phyloP scores from a whole-genome alignment of 1,140 invertebrate genomes.

The Eulimnadia texana region DNA sequence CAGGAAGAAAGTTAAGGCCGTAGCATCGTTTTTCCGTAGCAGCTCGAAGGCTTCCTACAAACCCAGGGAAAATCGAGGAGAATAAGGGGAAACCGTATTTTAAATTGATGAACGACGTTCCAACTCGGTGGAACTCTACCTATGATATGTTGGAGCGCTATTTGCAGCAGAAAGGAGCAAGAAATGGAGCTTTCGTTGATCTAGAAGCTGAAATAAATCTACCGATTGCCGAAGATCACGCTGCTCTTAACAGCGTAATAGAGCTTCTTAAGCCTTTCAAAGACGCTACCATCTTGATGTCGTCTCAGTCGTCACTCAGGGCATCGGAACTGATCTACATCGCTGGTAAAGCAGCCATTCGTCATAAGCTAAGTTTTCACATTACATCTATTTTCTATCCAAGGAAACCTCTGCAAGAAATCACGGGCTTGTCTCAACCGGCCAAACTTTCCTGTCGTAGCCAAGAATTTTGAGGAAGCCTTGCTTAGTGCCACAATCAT shows the following conservation, averaged over 20 bases:
- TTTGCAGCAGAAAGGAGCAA: background rate
- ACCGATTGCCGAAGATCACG: background rate
- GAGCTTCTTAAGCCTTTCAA: background rate
- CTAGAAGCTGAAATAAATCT: background rate
- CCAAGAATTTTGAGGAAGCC: no score
- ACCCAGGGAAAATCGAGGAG: background rate
- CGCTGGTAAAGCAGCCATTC: background rate
- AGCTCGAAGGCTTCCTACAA: background rate
- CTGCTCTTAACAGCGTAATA: background rate
- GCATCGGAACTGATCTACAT: background rate
- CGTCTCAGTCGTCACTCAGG: background rate
- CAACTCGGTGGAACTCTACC: background rate
- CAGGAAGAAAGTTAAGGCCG: background rate
- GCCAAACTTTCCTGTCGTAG: no score
- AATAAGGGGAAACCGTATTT: background rate
- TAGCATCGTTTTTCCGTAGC: background rate
- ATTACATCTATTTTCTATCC: no score
- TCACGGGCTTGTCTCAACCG: no score
- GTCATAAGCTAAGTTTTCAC: background rate
- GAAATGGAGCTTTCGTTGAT: no score
- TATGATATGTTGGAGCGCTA: background rate
- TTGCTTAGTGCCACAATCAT: no score
- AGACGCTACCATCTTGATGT: background rate
- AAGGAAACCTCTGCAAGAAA: no score
- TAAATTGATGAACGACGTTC: background rate